A percentile compares a stretch with the other conserved stretches of the same genome.
These are phyloP conservation scores for Martes flavigula DNA, from an alignment of 2,797 vertebrate species.

Conservation along the genomic window DNA sequence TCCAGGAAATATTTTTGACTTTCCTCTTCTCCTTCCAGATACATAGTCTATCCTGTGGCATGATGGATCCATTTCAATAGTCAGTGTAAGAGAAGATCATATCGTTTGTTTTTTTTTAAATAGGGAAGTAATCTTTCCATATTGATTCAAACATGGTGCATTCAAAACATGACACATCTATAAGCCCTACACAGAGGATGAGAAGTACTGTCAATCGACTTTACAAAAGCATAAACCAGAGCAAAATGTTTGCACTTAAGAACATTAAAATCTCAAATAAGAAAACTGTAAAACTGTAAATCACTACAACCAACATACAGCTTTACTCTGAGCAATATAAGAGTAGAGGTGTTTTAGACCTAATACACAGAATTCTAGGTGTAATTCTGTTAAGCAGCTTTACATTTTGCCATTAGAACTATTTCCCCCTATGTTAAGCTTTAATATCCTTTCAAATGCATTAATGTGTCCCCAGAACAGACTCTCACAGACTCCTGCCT, in stretches of 20 bases:
- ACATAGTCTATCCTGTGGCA: neutral
- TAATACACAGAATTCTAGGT: constrained; percentile 84
- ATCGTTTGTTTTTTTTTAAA: neutral
- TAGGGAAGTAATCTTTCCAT: neutral
- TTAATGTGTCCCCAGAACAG: constrained; percentile 85
- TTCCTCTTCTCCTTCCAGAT: neutral
- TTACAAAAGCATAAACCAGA: neutral
- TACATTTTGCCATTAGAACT: constrained; percentile 85
- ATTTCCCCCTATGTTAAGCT: constrained; percentile 82
- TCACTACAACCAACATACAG: constrained; percentile 76
- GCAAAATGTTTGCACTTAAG: constrained; percentile 18
- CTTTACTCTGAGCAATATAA: constrained; percentile 81
- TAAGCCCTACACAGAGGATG: neutral
- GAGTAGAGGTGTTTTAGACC: constrained; percentile 79
- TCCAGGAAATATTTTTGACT: neutral
- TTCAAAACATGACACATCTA: neutral
- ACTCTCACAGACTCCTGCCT: constrained; percentile 82
- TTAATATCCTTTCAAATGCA: constrained; percentile 88
- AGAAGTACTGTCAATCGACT: neutral
- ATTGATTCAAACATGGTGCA: neutral
- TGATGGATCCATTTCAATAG: neutral
- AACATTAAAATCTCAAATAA: constrained; percentile 61
- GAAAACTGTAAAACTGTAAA: constrained; percentile 79
- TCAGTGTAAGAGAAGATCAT: neutral
- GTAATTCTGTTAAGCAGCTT: constrained; percentile 87